Evolutionary conservation across 2,113 vertebrate species (phyloP).

Genomic region (Spermophilus dauricus): DNA sequence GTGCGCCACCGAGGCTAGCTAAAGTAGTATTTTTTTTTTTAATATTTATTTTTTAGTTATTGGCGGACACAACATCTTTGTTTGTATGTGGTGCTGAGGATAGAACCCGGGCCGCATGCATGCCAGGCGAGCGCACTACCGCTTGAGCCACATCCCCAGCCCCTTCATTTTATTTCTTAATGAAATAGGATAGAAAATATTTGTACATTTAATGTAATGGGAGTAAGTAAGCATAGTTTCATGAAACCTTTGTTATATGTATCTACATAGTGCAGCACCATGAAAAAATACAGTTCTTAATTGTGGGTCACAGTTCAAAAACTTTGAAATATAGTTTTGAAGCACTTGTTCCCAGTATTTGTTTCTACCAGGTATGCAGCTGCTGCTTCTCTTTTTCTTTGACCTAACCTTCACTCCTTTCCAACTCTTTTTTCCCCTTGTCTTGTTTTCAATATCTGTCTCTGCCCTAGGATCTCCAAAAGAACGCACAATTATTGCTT

Average conservation of each 20-base stretch:
- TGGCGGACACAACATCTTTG: too few relatives aligned
- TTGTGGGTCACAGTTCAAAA: neutral
- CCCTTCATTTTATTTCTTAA: neutral
- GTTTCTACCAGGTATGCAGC: neutral
- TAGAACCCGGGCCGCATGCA: too few relatives aligned
- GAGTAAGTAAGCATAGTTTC: neutral
- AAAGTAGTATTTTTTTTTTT: neutral
- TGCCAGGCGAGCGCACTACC: too few relatives aligned
- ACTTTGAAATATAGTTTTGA: neutral
- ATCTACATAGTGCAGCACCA: neutral
- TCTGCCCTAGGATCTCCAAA: neutral
- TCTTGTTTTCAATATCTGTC: neutral
- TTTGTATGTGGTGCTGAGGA: too few relatives aligned
- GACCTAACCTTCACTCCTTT: neutral
- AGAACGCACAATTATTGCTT: neutral
- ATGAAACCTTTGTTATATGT: neutral
- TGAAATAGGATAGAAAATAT: neutral
- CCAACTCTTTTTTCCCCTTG: neutral
- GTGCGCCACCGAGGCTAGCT: neutral
- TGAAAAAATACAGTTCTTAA: neutral
- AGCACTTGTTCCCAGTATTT: neutral
- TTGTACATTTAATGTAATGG: neutral
- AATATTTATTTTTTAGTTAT: too few relatives aligned
- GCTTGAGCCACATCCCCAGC: too few relatives aligned
- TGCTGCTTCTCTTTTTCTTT: neutral